These are phyloP conservation scores for Notiomystis cincta DNA, from an alignment of 2,113 vertebrate genomes.

Conservation along the genomic window DNA sequence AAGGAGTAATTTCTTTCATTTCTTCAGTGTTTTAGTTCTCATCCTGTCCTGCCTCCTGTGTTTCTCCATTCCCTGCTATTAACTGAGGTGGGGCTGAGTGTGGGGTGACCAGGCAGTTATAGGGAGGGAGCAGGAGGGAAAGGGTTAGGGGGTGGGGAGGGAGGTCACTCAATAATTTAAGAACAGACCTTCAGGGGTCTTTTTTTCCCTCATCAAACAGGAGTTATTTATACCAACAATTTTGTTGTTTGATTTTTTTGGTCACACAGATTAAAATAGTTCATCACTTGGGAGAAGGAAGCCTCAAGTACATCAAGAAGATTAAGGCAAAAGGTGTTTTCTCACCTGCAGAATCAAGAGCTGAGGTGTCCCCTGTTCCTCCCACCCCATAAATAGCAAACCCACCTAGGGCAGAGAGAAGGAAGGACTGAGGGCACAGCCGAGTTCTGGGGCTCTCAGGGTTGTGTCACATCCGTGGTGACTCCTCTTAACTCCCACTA, in stretches of 20 bases:
- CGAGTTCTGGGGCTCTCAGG: not conserved
- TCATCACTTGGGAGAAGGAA: not conserved
- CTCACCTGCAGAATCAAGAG: not conserved
- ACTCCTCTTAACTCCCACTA: not conserved
- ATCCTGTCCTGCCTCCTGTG: not conserved
- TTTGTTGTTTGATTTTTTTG: not conserved
- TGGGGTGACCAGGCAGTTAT: not conserved
- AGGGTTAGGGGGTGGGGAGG: fast-evolving
- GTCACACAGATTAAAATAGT: not conserved
- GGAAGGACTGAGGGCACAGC: not conserved
- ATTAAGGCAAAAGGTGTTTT: not conserved
- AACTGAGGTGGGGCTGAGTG: not conserved
- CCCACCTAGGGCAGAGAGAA: not conserved
- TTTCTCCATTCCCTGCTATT: not conserved
- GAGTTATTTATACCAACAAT: not conserved
- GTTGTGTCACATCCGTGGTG: not conserved
- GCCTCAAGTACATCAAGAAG: not conserved
- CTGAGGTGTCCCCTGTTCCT: not conserved
- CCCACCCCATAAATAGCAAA: not conserved
- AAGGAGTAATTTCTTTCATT: not conserved
- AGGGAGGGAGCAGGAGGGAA: not conserved
- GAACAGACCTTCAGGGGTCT: fast-evolving
- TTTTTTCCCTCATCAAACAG: not conserved
- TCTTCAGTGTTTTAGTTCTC: not conserved
- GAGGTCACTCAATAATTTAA: not conserved